These are phyloP conservation scores for Cairina moschata DNA, from an alignment of 2,113 vertebrate species.

Conservation along the genomic window DNA sequence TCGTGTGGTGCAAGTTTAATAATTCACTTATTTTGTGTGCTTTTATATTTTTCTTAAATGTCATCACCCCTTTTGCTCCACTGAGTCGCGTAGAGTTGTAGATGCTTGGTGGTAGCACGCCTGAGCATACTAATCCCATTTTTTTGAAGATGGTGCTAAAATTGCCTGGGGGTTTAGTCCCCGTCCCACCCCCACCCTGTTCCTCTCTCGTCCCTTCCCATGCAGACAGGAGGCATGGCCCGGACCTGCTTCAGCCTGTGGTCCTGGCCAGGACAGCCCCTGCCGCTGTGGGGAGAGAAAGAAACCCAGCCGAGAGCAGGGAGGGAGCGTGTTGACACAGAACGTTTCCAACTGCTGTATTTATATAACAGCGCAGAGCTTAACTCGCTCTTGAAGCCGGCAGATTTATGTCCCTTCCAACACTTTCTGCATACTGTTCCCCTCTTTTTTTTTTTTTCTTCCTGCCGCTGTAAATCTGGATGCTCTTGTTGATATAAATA, in stretches of 20 bases:
- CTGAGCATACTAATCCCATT: not conserved
- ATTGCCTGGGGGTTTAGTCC: no score
- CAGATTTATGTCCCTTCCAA: conserved; percentile 51
- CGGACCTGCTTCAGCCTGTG: no score
- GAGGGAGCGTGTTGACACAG: conserved; percentile 33
- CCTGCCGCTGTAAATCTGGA: conserved; percentile 33
- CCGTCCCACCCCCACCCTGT: no score
- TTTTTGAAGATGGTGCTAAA: fast-evolving
- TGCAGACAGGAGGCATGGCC: not conserved
- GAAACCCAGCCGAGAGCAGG: not conserved
- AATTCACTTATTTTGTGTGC: fast-evolving
- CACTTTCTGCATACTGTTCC: conserved; percentile 15
- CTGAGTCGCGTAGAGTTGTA: fast-evolving
- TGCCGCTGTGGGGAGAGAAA: not conserved
- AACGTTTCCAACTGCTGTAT: conserved; percentile 48
- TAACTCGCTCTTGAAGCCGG: conserved; percentile 34
- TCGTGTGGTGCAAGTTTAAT: fast-evolving
- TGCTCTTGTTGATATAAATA: conserved; percentile 29
- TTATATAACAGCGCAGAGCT: conserved; percentile 30
- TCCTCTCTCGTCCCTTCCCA: not conserved
- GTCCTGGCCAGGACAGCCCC: not conserved
- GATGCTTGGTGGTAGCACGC: not conserved
- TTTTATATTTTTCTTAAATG: not conserved
- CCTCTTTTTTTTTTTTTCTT: not conserved
- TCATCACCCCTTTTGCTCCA: fast-evolving